A percentile compares a stretch with the other conserved stretches of the same genome.
Evolutionary conservation across 2,888 invertebrate genomes (phyloP).

Genomic region (Helobdella robusta): DNA sequence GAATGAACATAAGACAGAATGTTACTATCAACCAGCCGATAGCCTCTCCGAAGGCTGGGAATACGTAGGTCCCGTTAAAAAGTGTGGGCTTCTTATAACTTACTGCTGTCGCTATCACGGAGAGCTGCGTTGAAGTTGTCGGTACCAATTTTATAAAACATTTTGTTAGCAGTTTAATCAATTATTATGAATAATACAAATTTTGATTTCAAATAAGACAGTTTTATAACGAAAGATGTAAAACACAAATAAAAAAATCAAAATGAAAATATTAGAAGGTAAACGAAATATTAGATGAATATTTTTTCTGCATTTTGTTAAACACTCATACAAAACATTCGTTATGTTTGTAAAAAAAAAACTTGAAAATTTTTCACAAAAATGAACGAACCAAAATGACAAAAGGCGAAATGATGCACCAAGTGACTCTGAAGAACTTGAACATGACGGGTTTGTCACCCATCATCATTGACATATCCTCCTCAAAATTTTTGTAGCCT

Average conservation of each 20-base stretch:
- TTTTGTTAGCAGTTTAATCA: too few species aligned
- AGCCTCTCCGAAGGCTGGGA: constrained; percentile 30
- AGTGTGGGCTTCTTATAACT: constrained; percentile 38
- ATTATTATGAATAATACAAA: too few species aligned
- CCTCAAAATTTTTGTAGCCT: constrained; percentile 44
- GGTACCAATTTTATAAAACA: too few species aligned
- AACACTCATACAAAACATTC: too few species aligned
- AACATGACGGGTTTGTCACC: constrained; percentile 41
- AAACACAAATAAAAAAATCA: too few species aligned
- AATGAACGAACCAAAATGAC: constrained; percentile 41
- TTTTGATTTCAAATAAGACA: too few species aligned
- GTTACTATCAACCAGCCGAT: constrained; percentile 33
- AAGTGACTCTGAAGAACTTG: constrained; percentile 44
- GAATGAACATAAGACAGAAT: constrained; percentile 28
- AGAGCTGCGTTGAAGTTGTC: too few species aligned
- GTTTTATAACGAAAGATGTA: too few species aligned
- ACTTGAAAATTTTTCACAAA: background rate
- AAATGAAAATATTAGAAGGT: too few species aligned
- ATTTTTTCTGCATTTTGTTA: too few species aligned
- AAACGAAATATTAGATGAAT: too few species aligned
- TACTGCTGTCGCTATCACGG: constrained; percentile 40
- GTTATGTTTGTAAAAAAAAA: too few species aligned
- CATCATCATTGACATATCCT: constrained; percentile 47
- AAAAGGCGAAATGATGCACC: constrained; percentile 43
- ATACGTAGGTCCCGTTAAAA: constrained; percentile 33